Evolutionary conservation across 2,113 vertebrate genomes (phyloP).

Genomic region (Dicerorhinus sumatrensis): DNA sequence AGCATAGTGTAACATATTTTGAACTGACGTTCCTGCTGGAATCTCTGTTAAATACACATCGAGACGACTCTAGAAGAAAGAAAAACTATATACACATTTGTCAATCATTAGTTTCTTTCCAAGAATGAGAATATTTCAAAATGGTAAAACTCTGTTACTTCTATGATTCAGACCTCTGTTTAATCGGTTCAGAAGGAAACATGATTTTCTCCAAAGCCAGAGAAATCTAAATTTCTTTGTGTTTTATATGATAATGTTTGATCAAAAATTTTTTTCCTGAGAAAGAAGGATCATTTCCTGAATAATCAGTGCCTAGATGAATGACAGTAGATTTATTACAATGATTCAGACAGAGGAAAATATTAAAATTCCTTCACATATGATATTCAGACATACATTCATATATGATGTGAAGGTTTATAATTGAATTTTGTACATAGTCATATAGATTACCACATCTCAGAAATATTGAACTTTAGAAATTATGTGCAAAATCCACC

Average conservation of each 20-base stretch:
- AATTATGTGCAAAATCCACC: not conserved
- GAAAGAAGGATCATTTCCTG: no score
- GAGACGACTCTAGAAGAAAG: not conserved
- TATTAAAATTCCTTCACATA: not conserved
- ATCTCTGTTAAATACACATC: not conserved
- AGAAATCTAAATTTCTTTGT: not conserved
- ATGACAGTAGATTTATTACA: not conserved
- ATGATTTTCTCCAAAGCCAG: not conserved
- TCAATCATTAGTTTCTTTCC: not conserved
- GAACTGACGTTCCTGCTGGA: not conserved
- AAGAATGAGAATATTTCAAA: not conserved
- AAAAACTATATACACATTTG: not conserved
- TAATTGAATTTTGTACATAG: not conserved
- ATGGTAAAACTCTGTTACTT: not conserved
- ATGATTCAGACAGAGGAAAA: not conserved
- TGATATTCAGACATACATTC: not conserved
- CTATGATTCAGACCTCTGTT: not conserved
- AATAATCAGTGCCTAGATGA: not conserved
- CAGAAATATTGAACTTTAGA: not conserved
- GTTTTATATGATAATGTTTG: not conserved
- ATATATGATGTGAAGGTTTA: not conserved
- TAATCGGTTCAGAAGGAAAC: not conserved
- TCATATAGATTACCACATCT: not conserved
- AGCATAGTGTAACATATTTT: not conserved
- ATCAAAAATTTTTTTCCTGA: not conserved